Percentiles rank a stretch among this genome's conserved stretches.
These are phyloP conservation scores for Erithacus rubecula DNA, from an alignment of 2,797 vertebrate species.

Conservation along the genomic window DNA sequence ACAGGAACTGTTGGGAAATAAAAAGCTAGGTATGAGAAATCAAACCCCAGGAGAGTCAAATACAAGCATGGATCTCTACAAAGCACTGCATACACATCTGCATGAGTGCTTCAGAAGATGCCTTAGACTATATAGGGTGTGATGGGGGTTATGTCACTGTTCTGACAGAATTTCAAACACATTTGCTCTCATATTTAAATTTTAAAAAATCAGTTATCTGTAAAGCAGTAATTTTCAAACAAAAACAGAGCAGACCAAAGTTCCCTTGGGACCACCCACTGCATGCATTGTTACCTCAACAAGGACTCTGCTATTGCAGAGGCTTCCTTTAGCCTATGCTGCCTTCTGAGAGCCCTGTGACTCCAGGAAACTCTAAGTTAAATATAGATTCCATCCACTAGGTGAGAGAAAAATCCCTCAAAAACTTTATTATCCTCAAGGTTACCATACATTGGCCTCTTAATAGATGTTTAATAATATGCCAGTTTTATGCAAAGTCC, in stretches of 20 bases:
- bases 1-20: background rate
- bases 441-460: background rate
- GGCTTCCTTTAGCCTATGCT: background rate
- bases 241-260: background rate
- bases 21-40: background rate
- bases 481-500: background rate
- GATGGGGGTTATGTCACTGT: background rate
- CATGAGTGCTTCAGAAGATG: background rate
- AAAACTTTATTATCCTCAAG: background rate
- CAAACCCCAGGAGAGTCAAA: background rate
- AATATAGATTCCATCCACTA: background rate
- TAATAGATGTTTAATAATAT: background rate
- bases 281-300: fast-evolving
- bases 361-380: background rate
- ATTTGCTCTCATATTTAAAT: background rate
- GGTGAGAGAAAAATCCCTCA: background rate
- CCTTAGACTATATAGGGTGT: background rate
- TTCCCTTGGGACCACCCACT: background rate
- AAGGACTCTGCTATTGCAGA: background rate
- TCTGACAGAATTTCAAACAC: background rate
- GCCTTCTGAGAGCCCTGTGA: background rate
- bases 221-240: background rate
- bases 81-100: background rate
- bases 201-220: background rate
- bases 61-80: background rate